Evolutionary conservation across 2,113 vertebrate genomes (phyloP).

Genomic region (Phasianus colchicus): DNA sequence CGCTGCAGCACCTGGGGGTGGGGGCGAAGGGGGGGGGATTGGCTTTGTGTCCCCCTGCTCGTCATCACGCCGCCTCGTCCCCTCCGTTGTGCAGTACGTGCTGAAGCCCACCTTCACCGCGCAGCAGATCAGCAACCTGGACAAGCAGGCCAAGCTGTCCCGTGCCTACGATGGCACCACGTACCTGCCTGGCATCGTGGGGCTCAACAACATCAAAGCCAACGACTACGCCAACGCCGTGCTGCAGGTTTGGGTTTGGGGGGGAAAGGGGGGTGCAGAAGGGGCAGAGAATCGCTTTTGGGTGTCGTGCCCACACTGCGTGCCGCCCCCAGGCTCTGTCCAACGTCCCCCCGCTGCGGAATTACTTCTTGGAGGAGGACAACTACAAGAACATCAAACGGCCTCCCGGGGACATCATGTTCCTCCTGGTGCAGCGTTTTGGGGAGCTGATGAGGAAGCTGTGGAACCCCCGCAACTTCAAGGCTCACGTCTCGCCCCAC

Average conservation of each 20-base stretch:
- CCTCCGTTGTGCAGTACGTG: constrained; percentile 85
- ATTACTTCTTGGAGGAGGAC: constrained; percentile 97
- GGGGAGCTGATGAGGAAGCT: constrained; percentile 98
- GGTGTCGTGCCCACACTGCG: no score
- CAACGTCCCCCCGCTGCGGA: constrained; percentile 93
- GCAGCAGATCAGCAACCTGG: constrained; percentile 90
- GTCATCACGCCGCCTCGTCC: not conserved
- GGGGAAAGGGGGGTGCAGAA: no score
- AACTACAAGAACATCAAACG: constrained; percentile 91
- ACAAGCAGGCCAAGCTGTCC: constrained; percentile 95
- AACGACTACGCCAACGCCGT: constrained; percentile 97
- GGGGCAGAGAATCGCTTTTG: no score
- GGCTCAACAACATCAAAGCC: constrained; percentile 98
- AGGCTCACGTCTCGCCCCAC: constrained; percentile 96
- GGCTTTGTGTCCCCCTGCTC: accelerated
- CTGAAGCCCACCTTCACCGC: constrained; percentile 96
- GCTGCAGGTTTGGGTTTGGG: constrained; percentile 84
- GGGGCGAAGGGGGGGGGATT: not conserved
- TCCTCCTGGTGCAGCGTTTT: constrained; percentile 95
- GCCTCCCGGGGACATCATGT: constrained; percentile 97
- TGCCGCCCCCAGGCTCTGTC: constrained; percentile 85
- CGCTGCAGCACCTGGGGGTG: not conserved
- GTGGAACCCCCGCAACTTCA: constrained; percentile 98
- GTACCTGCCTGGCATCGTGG: constrained; percentile 95
- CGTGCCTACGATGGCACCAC: constrained; percentile 98